These are phyloP conservation scores for Rhagonycha lutea DNA, from an alignment of 2,888 invertebrate genomes.

Conservation along the genomic window DNA sequence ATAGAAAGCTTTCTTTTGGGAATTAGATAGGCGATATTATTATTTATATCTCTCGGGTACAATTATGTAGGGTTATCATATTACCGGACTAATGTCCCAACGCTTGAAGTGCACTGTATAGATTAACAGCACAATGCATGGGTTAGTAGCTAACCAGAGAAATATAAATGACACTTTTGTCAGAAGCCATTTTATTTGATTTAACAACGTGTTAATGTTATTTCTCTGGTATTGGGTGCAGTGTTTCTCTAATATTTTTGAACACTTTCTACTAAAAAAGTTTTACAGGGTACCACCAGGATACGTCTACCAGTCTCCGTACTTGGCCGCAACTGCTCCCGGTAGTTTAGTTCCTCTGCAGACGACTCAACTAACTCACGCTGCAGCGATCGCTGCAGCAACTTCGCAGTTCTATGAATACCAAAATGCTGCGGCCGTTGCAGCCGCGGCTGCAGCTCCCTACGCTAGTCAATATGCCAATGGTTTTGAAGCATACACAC, in stretches of 20 bases:
- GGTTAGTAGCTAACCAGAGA: constrained; percentile 36
- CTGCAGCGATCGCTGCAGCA: constrained; percentile 79
- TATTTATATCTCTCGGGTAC: constrained; percentile 25
- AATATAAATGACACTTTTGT: constrained; percentile 33
- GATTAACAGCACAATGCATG: constrained; percentile 40
- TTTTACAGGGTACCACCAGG: constrained; percentile 57
- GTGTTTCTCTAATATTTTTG: constrained; percentile 37
- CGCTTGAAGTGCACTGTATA: constrained; percentile 38
- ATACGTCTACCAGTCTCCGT: constrained; percentile 78
- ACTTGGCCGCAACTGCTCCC: constrained; percentile 65
- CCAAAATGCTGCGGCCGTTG: constrained; percentile 69
- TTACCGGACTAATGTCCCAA: constrained; percentile 31
- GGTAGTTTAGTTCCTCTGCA: constrained; percentile 72
- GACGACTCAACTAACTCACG: constrained; percentile 68
- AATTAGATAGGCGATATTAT: constrained; percentile 16
- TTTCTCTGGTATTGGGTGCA: constrained; percentile 54
- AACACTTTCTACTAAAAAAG: neutral
- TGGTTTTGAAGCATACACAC: constrained; percentile 70
- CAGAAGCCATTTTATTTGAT: neutral
- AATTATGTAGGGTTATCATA: constrained; percentile 31
- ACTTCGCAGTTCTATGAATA: constrained; percentile 81
- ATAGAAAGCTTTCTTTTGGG: constrained; percentile 23
- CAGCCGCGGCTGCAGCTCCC: constrained; percentile 70
- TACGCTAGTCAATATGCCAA: constrained; percentile 73
- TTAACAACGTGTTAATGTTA: constrained; percentile 29